Evolutionary conservation across 2,888 invertebrate species (phyloP), one percentile per base, ranked within the genome.

Genomic region (Acholoe squamosa): DNA sequence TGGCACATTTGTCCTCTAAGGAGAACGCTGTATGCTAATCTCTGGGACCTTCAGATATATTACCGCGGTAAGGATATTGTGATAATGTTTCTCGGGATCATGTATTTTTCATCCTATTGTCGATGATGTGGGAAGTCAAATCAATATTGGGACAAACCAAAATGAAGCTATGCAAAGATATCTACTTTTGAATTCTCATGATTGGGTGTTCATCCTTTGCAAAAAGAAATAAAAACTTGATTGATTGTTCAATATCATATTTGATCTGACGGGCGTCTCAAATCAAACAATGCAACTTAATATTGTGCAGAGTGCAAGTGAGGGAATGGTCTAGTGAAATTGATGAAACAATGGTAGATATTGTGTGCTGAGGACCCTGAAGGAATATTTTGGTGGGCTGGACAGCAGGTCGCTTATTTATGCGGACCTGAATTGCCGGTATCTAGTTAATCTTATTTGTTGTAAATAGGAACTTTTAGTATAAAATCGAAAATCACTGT

Each of bases 371-470:
- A 76, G n/a, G 31, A 43, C 43, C 43, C 43, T 43, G 43, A 43
- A 43, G 43, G 43, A 43, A 43, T 43, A 10, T 43, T 43, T 43
- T 7, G 10, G 76, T 16, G 25, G 25, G 16, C 16, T 76, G 76
- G 28, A 31, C 14, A n/a, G n/a, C n/a, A 76, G 19, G 80, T 80
- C 22, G 43, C 33, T n/a, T 14, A 3, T 43, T 34, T 80, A 80
- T 80, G 43, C 43, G 19, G 25, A 22, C 14, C 33, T 22, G 43
- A 34, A 80, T 33, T 80, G n/a, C n/a, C n/a, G n/a, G n/a, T n/a
- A 80, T 34, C 43, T 80, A 43, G 34, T 25, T 43, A 80, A 80
- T 43, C 80, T 80, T 80, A 80, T 80, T n/a, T 80, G 80, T 33
- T 80, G 43, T 80, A 80, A 33, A 80, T 34, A 80, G 12, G 19